phyloP scores from a whole-genome alignment of 2,797 vertebrate genomes.

The Chiloscyllium punctatum region DNA sequence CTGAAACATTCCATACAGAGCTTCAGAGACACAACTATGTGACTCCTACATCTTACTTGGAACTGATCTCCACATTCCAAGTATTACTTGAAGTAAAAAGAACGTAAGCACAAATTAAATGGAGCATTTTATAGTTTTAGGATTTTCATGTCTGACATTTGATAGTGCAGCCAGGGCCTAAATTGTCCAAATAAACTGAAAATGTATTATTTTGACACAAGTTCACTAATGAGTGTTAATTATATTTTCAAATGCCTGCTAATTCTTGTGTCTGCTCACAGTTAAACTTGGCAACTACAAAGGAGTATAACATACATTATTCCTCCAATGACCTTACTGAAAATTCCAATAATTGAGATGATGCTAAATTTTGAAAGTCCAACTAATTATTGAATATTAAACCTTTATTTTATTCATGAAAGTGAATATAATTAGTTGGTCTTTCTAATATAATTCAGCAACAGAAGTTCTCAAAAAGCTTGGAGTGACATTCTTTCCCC shows the following conservation, averaged over 20 bases:
- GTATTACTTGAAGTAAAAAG: slow-evolving; percentile 68
- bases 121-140: background rate
- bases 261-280: background rate
- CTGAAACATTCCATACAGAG: slow-evolving; percentile 62
- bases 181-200: background rate
- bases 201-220: background rate
- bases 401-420: background rate
- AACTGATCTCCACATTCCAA: slow-evolving; percentile 87
- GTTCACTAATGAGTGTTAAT: background rate
- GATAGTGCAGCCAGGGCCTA: background rate
- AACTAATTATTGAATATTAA: background rate
- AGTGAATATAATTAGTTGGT: background rate
- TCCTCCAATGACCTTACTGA: background rate
- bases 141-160: background rate
- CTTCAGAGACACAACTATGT: slow-evolving; percentile 83
- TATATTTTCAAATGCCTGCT: background rate
- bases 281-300: background rate
- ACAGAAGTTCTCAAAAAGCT: background rate
- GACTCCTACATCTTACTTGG: slow-evolving; percentile 85
- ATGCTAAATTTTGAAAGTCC: background rate
- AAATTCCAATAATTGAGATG: background rate
- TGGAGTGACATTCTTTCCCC: background rate
- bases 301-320: background rate
- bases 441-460: background rate
- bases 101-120: slow-evolving; percentile 58